Conservation (phyloP, 2,113 vertebrate genomes). For the Paedocypris sp. region DNA sequence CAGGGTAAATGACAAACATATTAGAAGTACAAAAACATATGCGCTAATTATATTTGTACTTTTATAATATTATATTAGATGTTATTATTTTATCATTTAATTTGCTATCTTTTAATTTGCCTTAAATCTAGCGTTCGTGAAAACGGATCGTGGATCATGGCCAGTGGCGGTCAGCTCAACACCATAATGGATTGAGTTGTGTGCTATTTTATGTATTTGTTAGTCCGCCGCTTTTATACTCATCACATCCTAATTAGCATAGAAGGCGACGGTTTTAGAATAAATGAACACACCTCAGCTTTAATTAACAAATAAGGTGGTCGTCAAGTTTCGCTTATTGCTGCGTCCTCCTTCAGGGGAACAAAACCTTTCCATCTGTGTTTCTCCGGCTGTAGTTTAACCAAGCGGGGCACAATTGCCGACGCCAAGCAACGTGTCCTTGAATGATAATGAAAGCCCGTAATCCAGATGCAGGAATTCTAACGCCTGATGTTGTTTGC, state of each 20-base stretch:
- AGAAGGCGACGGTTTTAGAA: background rate
- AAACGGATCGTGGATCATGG: too few species aligned
- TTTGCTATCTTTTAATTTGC: too few species aligned
- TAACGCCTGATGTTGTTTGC: conserved; percentile 27
- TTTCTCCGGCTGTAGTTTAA: conserved; percentile 2
- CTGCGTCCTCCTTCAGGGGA: conserved; percentile 11
- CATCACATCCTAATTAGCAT: background rate
- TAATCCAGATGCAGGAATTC: conserved; percentile 2
- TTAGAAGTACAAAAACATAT: too few species aligned
- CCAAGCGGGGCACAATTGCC: conserved; percentile 15
- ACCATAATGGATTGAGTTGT: too few species aligned
- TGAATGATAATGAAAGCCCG: conserved; percentile 27
- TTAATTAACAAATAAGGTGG: conserved; percentile 31
- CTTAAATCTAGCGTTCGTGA: too few species aligned
- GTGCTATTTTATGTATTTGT: too few species aligned
- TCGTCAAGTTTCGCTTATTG: conserved; percentile 26
- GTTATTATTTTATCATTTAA: too few species aligned
- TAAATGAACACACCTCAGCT: background rate
- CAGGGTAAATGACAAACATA: too few species aligned
- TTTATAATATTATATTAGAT: too few species aligned
- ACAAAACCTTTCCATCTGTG: background rate
- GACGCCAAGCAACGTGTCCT: conserved; percentile 14
- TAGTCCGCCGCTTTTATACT: background rate
- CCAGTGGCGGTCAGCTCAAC: too few species aligned
- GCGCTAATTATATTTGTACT: too few species aligned